Evolutionary conservation across 2,113 vertebrate species (phyloP), one percentile per base, ranked within the genome.

Genomic region (Raja brachyura): DNA sequence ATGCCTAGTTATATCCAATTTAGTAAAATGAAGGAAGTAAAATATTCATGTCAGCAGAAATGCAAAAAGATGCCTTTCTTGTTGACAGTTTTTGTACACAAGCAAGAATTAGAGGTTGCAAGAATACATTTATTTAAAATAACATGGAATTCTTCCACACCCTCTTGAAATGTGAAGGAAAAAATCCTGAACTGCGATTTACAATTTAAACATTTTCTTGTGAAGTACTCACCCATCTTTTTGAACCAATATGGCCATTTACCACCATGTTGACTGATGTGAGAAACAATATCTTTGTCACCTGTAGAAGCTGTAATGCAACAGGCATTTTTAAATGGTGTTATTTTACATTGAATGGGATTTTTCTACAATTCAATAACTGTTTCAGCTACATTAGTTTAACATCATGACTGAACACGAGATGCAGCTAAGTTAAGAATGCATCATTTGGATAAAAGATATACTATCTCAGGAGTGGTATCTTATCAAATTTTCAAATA

Each of bases 231-330:
- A 99, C 98, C 97, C 96, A 97, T 98, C 95, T 96, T 97, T 95
- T 97, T 98, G 96, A 99, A 99, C 97, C 97, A 98, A 95, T 97
- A 98, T 0, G 96, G 96, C 96, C 95, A 97, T 94, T 97, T 98
- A 66, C 96, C 75, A 93, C 97, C 95, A 95, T 98, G 96, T 31
- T 96, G 96, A 94, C 97, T 97, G 93, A 95, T 95, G 93, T 96
- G 95, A 48, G 94, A 96, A 94, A 96, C 96, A 22, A 97, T 95
- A 94, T 96, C 95, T 93, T 96, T 95, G 93, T 97, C 96, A 90
- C 95, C 96, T 93, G 93, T 94, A 94, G 96, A 93, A 94, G 96
- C 98, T 98, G 95, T 81, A 96, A 93, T 10, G 93, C 93, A 78
- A n/a, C 93, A 93, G 16, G 94, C 56, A 56, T 77, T 48, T 48